Base-by-base conservation (phyloP, 2,113 vertebrate species). In the Cebus imitator region DNA sequence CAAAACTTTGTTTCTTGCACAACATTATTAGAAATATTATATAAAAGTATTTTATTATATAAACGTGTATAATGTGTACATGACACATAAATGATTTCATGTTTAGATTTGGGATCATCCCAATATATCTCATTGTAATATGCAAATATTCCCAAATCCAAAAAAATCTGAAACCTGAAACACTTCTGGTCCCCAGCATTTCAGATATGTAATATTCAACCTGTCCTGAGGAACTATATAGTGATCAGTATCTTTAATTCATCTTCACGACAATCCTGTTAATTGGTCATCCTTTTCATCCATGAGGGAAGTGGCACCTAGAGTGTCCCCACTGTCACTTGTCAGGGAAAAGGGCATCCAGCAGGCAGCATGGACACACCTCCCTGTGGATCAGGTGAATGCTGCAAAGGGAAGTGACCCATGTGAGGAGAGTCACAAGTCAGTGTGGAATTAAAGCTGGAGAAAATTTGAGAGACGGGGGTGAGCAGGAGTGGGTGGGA, bases 281-380 rank as follows among this genome's bases (percentile, higher is more conserved):
- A 27, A 64, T 8, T 45, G 61, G 75, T 80, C 68, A 18, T 85
- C 35, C 30, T 84, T 64, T 66, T 52, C 43, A 48, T 57, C 72
- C 61, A 40, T 14, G 27, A 79, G 27, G 79, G 80, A 72, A 68
- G 40, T 37, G 20, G 50, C 20, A 10, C 14, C 11, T 8, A 81
- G 32, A 80, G 30, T 1, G 6, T 25, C 6, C 52, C 79, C 52
- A 32, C 0, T 0, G 37, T n/a, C 48, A 9, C 1, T 2, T 30
- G 32, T 35, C 23, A n/a, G 17, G 8, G 61, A 30, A 10, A 25
- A 25, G 10, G 8, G 10, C 2, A 0, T 37, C 32, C 21, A 0
- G 0, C 45, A 7, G 52, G 21, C 80, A 78, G 55, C 9, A 2
- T 23, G 18, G 43, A 1, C 0, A 0, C 50, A 20, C 7, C 58